Evolutionary conservation across 2,113 vertebrate species (phyloP).

Genomic region (Hippopotamus amphibius): DNA sequence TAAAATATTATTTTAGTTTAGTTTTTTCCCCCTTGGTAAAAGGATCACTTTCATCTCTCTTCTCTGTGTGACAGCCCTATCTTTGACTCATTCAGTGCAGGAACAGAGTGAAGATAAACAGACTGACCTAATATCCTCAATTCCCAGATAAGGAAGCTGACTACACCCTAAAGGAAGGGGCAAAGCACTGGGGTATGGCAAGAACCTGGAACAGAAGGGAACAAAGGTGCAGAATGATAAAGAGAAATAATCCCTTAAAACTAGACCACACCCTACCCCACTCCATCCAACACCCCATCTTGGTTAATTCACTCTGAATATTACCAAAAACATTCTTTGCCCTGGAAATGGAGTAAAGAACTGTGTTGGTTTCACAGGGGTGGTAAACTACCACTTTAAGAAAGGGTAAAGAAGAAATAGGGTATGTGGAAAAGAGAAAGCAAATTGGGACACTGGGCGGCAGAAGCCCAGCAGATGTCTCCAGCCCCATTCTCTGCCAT

Average conservation of each 20-base stretch:
- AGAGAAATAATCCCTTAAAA: constrained; percentile 11
- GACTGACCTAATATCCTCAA: not conserved
- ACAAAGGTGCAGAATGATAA: not conserved
- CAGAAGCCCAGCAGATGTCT: not conserved
- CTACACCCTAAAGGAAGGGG: not conserved
- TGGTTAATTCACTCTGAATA: not conserved
- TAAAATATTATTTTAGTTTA: not conserved
- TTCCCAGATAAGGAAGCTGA: not conserved
- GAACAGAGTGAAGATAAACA: not conserved
- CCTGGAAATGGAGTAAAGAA: not conserved
- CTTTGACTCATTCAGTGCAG: not conserved
- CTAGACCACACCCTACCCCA: not conserved
- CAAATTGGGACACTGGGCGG: not conserved
- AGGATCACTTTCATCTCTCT: not conserved
- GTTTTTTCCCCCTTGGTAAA: not conserved
- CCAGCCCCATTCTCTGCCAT: not conserved
- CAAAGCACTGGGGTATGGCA: not conserved
- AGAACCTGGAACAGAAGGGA: not conserved
- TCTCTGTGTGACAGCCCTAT: not conserved
- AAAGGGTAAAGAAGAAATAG: not conserved
- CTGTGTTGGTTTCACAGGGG: not conserved
- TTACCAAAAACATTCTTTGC: not conserved
- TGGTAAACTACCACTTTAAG: not conserved
- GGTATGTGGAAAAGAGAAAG: not conserved
- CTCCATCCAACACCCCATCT: not conserved